Evolutionary conservation across 2,888 invertebrate species (phyloP), one percentile per base, ranked within the genome.

Genomic region (Diarsia mendica): DNA sequence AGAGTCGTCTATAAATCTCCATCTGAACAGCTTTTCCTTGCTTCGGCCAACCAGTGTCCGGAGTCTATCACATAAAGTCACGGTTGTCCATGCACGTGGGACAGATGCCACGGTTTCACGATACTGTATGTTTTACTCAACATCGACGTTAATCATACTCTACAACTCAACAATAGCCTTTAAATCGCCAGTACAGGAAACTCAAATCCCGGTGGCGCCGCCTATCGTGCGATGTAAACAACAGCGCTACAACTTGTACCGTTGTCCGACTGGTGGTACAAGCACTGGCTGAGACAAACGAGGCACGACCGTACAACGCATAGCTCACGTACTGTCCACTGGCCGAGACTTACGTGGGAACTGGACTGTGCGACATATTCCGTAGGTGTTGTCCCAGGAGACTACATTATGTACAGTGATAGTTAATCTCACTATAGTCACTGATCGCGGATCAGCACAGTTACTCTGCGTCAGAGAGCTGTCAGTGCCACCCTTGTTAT

Each of bases 231-330:
- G 49, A 18, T 60, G 72, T 61, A 11, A 51, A 78, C 77, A 72
- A 2, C 71, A n/a, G 49, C 33, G 51, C 33, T 66, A 78, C 77
- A 77, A 78, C 71, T 66, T 33, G 65, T 72, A 61, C 79, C 65
- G 79, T 65, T 71, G 71, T 61, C 18, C 28, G 5, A 51, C 46
- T 58, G 48, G 77, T 55, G 44, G 15, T 33, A 65, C 51, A 23
- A 51, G 33, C 58, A 23, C 44, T n/a, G 39, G 46, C 49, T 75
- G 46, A 33, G 55, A 78, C 78, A 65, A 71, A 60, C 58, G 55
- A 78, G 64, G 0, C 69, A 55, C 63, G 70, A 44, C 11, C 9
- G 51, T 5, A 8, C 20, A 23, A 28, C 3, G 44, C 63, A 55
- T 13, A 28, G 77, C 48, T 70, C 70, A 70, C 78, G 78, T 64